phyloP scores from a whole-genome alignment of 2,113 vertebrate species.

The Pituophis catenifer region DNA sequence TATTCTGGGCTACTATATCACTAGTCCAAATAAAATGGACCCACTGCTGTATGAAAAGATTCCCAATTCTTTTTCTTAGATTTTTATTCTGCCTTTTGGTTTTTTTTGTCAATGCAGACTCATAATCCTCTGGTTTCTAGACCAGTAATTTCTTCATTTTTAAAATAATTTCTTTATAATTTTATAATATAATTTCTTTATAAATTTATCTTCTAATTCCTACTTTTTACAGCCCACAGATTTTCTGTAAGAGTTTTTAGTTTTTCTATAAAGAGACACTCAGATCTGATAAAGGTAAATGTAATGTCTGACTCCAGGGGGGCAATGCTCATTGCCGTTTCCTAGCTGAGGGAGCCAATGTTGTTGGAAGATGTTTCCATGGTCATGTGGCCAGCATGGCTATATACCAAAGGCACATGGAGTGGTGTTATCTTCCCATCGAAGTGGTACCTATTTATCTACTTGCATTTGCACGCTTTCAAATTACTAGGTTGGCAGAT shows the following conservation, averaged over 20 bases:
- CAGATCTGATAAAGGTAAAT: not conserved
- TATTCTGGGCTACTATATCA: not conserved
- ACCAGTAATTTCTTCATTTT: not conserved
- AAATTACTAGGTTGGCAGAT: not conserved
- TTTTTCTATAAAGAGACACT: not conserved
- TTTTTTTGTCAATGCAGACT: not conserved
- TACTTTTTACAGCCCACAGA: not conserved
- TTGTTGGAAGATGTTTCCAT: not conserved
- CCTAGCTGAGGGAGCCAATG: not conserved
- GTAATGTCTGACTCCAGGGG: not conserved
- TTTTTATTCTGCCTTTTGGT: not conserved
- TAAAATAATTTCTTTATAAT: not conserved
- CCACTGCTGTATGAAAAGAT: not conserved
- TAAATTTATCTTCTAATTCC: not conserved
- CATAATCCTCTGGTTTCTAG: not conserved
- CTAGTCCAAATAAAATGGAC: not conserved
- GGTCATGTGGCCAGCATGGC: not conserved
- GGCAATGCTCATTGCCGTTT: not conserved
- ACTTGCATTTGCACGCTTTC: not conserved
- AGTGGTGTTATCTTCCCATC: not conserved
- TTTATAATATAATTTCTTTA: not conserved
- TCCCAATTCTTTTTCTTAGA: not conserved
- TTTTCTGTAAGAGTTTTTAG: not conserved
- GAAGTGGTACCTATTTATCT: not conserved
- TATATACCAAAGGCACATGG: not conserved